phyloP scores from a whole-genome alignment of 2,797 vertebrate species.

The Centroberyx gerrardi region DNA sequence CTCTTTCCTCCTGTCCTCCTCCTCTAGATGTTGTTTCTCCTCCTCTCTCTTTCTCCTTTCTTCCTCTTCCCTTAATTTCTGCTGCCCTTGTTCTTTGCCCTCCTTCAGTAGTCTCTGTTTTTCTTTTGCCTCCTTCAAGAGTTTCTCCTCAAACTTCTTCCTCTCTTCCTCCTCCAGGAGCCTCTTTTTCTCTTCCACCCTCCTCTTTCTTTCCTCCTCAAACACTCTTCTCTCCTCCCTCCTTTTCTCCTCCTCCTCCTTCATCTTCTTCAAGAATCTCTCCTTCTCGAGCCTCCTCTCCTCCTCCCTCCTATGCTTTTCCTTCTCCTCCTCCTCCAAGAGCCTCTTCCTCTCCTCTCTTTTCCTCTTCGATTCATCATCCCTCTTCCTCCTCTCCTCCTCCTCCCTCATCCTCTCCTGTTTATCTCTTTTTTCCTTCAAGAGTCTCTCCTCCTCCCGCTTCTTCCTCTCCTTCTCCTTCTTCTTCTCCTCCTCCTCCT shows the following conservation, averaged over 20 bases:
- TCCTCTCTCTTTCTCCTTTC: conserved; percentile 8
- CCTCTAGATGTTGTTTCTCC: not conserved
- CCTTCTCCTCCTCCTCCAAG: conserved; percentile 17
- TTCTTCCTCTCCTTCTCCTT: conserved; percentile 59
- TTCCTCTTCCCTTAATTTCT: not conserved
- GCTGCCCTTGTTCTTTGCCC: conserved; percentile 7
- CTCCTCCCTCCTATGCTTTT: not conserved
- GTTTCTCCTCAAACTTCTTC: not conserved
- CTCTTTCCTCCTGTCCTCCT: not conserved
- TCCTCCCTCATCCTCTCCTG: conserved; percentile 42
- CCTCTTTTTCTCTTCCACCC: conserved; percentile 34
- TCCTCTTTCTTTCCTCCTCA: conserved; percentile 18
- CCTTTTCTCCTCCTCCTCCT: conserved; percentile 49
- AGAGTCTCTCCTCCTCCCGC: conserved; percentile 61
- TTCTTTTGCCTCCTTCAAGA: conserved; percentile 12
- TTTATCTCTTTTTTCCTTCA: conserved; percentile 37
- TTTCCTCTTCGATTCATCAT: conserved; percentile 53
- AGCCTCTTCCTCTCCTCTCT: conserved; percentile 49
- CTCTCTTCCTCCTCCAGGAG: conserved; percentile 23
- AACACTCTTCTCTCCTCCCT: conserved; percentile 46
- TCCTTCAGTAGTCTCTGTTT: not conserved
- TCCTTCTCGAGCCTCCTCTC: not conserved
- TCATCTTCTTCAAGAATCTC: not conserved
- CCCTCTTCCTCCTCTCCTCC: conserved; percentile 23
- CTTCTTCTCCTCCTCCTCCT: conserved; percentile 62